phyloP scores from a whole-genome alignment of 2,888 invertebrate genomes.

The Tachina fera region DNA sequence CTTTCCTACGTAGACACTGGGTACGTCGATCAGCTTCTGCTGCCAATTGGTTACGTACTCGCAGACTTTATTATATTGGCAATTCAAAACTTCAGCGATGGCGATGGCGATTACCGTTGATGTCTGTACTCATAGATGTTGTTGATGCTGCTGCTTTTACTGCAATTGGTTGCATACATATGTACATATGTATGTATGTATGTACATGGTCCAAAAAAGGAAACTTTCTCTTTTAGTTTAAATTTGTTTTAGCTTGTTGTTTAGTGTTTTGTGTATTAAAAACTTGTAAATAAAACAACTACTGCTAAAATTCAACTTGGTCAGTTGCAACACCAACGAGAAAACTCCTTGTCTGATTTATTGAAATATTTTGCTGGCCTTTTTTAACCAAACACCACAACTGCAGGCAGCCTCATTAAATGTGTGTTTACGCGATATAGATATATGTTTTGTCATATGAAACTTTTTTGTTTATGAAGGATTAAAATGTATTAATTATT shows the following conservation, averaged over 20 bases:
- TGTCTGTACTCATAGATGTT: conserved; percentile 27
- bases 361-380: conserved; percentile 57
- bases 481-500: no score
- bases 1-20: conserved; percentile 35
- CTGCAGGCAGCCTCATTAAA: neutral
- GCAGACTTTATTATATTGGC: conserved; percentile 25
- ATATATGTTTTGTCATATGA: neutral
- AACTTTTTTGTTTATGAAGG: neutral
- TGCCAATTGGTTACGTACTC: conserved; percentile 30
- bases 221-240: conserved; percentile 76
- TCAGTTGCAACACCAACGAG: conserved; percentile 43
- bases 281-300: conserved; percentile 44
- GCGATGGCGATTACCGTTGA: conserved; percentile 41
- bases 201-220: conserved; percentile 46
- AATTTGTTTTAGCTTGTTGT: conserved; percentile 68
- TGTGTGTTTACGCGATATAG: neutral
- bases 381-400: conserved; percentile 30
- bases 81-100: conserved; percentile 60
- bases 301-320: conserved; percentile 59
- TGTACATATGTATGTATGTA: no score
- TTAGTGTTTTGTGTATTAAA: conserved; percentile 51
- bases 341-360: conserved; percentile 65
- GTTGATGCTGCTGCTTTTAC: conserved; percentile 52
- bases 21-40: conserved; percentile 27
- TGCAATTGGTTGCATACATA: conserved; percentile 37